Base-by-base conservation (phyloP, 2,797 vertebrate species). In the Botia kubotai region DNA sequence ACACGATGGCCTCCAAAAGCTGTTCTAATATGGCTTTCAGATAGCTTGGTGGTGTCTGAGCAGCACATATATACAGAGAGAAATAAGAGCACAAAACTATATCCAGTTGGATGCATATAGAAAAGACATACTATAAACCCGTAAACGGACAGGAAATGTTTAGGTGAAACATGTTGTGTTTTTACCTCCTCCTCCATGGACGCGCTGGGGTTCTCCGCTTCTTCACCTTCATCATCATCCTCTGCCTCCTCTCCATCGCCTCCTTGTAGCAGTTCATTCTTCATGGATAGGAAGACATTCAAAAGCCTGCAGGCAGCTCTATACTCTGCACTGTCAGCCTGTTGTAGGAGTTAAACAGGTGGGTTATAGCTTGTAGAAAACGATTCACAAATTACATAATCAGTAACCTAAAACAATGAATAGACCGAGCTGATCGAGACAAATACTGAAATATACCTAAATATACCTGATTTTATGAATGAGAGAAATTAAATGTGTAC, bases 1-100 rank as follows among this genome's bases (percentile, higher is more conserved):
- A 95, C 85, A 95, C 97, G 82, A 99, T 83, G 83, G 97, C 95
- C 90, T 98, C 97, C 77, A 99, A 93, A 82, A 99, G 96, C 89
- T 99, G 97, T 83, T 99, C 98, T 74, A 99, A 90, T 84, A 97
- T 90, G 90, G 98, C 97, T 88, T 98, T 99, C 83, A 99, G 91
- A 91, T 95, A 96, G 87, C 94, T 88, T 85, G 94, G 93, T 87
- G 96, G 91, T 66, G 95, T 93, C 97, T 98, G 81, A 62, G 75
- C 79, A 52, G 82, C 0, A 77, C 75, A 84, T 13, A 68, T 11
- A 65, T 14, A 33, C 11, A 66, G 4, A 19, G 72, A 65, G 62
- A 43, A 16, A 43, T 0, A 55, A 43, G 8, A 7, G 39, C 6
- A 43, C 6, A 43, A 10, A 43, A 43, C 4, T 50, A 52, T 43